Conservation (phyloP, 2,797 vertebrate genomes). For the Halcyon smyrnensis region DNA sequence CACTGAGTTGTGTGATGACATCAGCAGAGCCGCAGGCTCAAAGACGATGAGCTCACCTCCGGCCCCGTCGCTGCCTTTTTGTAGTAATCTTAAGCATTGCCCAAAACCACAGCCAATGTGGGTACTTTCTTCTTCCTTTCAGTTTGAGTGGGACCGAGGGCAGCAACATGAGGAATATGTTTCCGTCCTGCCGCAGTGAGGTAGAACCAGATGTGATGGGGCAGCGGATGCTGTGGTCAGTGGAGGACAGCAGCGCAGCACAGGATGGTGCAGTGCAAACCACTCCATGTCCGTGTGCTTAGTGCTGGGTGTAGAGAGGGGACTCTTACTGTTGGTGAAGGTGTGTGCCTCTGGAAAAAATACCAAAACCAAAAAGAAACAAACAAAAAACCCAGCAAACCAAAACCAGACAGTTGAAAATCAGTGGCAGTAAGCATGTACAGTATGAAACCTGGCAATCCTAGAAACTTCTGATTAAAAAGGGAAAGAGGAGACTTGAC, state of each 20-base stretch:
- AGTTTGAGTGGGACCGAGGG: neutral
- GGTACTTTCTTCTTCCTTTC: neutral
- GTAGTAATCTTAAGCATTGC: neutral
- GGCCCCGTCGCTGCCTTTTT: neutral
- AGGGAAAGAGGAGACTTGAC: neutral
- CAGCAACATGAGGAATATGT: neutral
- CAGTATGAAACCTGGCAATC: neutral
- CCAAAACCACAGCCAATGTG: neutral
- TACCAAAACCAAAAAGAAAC: too few relatives aligned
- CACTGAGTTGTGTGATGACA: neutral
- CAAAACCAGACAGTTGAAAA: neutral
- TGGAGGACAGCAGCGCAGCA: neutral
- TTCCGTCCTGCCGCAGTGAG: neutral
- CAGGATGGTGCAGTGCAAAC: rapidly evolving
- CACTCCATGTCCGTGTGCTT: rapidly evolving
- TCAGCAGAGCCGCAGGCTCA: conserved; percentile 36
- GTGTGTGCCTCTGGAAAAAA: neutral
- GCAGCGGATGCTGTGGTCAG: neutral
- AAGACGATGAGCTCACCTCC: conserved; percentile 30
- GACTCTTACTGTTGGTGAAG: neutral
- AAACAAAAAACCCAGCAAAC: too few relatives aligned
- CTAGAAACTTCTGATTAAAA: neutral
- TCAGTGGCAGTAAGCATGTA: neutral
- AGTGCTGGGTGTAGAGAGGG: rapidly evolving
- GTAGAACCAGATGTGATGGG: neutral